Conservation (phyloP, 1,140 invertebrate species). For the Panonychus citri region DNA sequence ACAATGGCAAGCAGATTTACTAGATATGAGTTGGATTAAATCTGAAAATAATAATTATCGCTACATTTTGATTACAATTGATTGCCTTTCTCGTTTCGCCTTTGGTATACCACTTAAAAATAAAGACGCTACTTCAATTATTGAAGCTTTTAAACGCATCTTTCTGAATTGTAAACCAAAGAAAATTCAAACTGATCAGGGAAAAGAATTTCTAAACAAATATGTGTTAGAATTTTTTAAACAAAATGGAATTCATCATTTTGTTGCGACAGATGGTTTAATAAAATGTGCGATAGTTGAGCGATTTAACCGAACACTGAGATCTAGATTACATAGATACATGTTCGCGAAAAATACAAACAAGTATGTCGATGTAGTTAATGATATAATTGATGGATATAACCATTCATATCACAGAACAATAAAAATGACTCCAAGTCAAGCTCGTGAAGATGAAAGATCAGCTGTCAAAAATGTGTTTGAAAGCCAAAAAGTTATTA, state of each 20-base stretch:
- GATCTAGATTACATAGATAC: background rate
- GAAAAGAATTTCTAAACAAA: slow-evolving; percentile 7
- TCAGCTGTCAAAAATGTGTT: background rate
- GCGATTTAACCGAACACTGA: slow-evolving; percentile 25
- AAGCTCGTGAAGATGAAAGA: background rate
- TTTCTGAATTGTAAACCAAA: background rate
- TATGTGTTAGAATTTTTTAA: slow-evolving; percentile 18
- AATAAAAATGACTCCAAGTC: background rate
- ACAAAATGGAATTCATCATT: slow-evolving; percentile 22
- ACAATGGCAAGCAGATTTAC: too few species aligned
- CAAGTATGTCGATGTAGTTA: background rate
- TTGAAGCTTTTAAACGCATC: too few species aligned
- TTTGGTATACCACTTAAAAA: too few species aligned
- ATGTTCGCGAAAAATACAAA: background rate
- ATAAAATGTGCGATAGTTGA: slow-evolving; percentile 26
- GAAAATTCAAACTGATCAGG: slow-evolving; percentile 5
- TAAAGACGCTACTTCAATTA: too few species aligned
- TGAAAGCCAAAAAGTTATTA: background rate
- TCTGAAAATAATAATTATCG: too few species aligned
- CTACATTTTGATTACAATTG: too few species aligned
- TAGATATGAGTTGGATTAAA: too few species aligned
- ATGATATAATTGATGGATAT: slow-evolving; percentile 16
- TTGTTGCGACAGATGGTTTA: slow-evolving; percentile 19
- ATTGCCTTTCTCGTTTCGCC: too few species aligned
- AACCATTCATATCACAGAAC: background rate